Evolutionary conservation across 2,797 vertebrate genomes (phyloP).

Genomic region (Pseudocheirus occidentalis): DNA sequence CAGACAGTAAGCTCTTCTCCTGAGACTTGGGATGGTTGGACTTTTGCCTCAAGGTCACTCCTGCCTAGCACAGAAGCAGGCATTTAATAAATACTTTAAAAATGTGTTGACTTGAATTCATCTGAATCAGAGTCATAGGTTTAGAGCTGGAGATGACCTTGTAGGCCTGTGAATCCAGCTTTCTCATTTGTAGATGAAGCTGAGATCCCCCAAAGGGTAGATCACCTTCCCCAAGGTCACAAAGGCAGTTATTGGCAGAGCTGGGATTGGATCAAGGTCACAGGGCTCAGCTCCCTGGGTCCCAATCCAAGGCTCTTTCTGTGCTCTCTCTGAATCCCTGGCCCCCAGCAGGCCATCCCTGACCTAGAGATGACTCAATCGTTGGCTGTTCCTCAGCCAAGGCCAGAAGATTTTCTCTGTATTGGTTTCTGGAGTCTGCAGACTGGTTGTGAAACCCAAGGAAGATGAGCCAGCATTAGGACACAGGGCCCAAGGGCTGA

Average conservation of each 20-base stretch:
- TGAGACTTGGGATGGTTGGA: neutral
- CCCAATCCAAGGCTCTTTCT: neutral
- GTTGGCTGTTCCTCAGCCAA: neutral
- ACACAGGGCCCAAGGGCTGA: neutral
- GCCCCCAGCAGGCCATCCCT: neutral
- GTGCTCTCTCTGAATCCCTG: neutral
- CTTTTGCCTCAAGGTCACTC: neutral
- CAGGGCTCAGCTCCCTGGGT: neutral
- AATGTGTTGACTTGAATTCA: neutral
- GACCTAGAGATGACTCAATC: neutral
- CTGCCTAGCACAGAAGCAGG: neutral
- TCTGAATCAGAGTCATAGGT: neutral
- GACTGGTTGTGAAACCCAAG: constrained; percentile 35
- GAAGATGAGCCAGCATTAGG: neutral
- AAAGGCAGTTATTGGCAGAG: neutral
- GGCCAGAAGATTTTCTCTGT: neutral
- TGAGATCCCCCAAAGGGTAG: neutral
- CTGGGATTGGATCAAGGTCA: neutral
- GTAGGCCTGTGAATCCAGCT: neutral
- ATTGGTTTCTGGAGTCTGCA: neutral
- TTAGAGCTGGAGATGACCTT: neutral
- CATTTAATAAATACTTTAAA: neutral
- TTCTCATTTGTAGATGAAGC: neutral
- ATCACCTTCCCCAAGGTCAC: neutral
- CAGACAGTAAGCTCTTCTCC: neutral